Evolutionary conservation across 2,797 vertebrate species (phyloP).

Genomic region (Sebastes itinus): DNA sequence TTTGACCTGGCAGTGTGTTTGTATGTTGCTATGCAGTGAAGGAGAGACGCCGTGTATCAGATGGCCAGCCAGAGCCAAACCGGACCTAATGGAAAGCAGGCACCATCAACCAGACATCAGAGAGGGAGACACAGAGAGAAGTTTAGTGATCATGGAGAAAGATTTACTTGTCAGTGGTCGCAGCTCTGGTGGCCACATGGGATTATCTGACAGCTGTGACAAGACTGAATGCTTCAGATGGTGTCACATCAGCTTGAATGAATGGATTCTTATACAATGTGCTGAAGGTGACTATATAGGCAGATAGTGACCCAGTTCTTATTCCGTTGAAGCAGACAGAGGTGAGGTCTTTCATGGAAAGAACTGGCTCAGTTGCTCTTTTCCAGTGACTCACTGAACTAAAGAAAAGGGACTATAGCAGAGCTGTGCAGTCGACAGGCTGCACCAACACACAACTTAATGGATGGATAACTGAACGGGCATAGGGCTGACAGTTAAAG

Average conservation of each 20-base stretch:
- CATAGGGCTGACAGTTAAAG: no score
- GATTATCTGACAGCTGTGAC: constrained; percentile 32
- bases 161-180: not conserved
- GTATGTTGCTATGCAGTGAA: constrained; percentile 31
- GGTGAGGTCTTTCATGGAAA: constrained; percentile 37
- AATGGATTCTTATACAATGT: not conserved
- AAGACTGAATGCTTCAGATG: not conserved
- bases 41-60: constrained; percentile 4
- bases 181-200: constrained; percentile 7
- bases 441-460: not conserved
- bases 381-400: constrained; percentile 44
- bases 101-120: not conserved
- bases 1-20: constrained; percentile 30
- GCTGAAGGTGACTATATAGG: not conserved
- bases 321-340: not conserved
- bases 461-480: not conserved
- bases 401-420: not conserved
- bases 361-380: constrained; percentile 26
- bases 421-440: constrained; percentile 11
- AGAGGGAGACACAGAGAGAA: not conserved
- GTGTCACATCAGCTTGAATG: not conserved
- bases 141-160: not conserved
- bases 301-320: constrained; percentile 2
- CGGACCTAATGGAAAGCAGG: constrained; percentile 47
- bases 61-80: constrained; percentile 16